Evolutionary conservation across 2,888 invertebrate genomes (phyloP).

Genomic region (Drosophila neutralis): DNA sequence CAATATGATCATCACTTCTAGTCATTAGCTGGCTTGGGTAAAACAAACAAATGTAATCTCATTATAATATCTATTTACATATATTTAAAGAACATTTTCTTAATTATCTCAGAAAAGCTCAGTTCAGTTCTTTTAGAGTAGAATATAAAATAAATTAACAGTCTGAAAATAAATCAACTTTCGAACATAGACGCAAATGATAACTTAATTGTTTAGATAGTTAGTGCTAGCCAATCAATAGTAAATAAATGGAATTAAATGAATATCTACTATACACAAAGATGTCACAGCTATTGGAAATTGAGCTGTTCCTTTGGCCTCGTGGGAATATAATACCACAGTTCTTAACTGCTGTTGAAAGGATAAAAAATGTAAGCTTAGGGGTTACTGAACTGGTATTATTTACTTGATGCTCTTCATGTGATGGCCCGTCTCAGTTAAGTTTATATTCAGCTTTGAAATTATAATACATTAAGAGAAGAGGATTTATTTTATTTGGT

Average conservation of each 20-base stretch:
- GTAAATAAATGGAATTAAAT: conserved; percentile 39
- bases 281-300: not conserved
- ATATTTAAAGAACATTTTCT: not conserved
- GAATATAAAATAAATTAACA: not conserved
- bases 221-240: conserved; percentile 37
- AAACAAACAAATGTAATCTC: not conserved
- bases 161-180: not conserved
- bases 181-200: not conserved
- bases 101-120: not conserved
- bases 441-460: not conserved
- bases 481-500: not conserved
- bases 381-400: not conserved
- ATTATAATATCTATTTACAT: conserved; percentile 5
- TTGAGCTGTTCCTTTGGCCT: not conserved
- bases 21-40: not conserved
- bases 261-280: conserved; percentile 15
- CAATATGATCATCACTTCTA: not conserved
- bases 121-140: not conserved
- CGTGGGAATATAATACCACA: not conserved
- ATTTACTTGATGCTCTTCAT: not conserved
- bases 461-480: not conserved
- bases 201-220: not conserved
- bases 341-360: not conserved
- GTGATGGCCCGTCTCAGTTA: not conserved
- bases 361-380: not conserved